Evolutionary conservation across 2,113 vertebrate genomes (phyloP).

Genomic region (Climacteris rufus): DNA sequence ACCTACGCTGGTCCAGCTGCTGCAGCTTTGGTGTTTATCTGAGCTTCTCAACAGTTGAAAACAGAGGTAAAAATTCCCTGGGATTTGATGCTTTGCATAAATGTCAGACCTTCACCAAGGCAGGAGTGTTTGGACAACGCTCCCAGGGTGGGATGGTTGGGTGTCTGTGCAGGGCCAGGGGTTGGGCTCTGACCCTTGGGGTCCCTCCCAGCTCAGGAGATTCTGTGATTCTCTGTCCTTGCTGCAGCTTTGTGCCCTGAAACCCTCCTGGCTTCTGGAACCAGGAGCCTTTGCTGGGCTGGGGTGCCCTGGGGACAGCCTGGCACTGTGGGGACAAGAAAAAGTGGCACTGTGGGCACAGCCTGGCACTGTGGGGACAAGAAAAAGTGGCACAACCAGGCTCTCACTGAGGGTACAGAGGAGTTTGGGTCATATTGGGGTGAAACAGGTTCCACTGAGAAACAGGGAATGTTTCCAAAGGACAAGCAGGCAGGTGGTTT

Average conservation of each 20-base stretch:
- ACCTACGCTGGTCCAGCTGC: background rate
- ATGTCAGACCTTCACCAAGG: rapidly evolving
- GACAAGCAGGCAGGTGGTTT: background rate
- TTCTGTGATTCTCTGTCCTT: no score
- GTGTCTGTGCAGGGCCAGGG: background rate
- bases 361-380: background rate
- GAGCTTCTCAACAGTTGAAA: background rate
- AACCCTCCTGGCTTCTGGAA: background rate
- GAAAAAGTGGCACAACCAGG: rapidly evolving
- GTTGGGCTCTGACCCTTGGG: rapidly evolving
- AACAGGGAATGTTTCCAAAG: rapidly evolving
- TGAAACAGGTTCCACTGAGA: no score
- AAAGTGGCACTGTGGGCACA: background rate
- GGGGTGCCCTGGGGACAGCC: background rate
- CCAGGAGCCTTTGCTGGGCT: rapidly evolving
- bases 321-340: rapidly evolving
- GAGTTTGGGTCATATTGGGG: rapidly evolving
- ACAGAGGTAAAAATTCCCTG: background rate
- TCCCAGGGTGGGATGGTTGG: background rate
- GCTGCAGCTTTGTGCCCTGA: background rate
- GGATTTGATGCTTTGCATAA: background rate
- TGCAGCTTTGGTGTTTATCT: background rate
- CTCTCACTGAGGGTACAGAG: rapidly evolving
- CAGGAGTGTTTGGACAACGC: rapidly evolving
- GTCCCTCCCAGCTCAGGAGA: background rate